A percentile compares a stretch with the other conserved stretches of the same genome.
phyloP scores from a whole-genome alignment of 2,113 vertebrate genomes.

The Atherinomorus stipes region DNA sequence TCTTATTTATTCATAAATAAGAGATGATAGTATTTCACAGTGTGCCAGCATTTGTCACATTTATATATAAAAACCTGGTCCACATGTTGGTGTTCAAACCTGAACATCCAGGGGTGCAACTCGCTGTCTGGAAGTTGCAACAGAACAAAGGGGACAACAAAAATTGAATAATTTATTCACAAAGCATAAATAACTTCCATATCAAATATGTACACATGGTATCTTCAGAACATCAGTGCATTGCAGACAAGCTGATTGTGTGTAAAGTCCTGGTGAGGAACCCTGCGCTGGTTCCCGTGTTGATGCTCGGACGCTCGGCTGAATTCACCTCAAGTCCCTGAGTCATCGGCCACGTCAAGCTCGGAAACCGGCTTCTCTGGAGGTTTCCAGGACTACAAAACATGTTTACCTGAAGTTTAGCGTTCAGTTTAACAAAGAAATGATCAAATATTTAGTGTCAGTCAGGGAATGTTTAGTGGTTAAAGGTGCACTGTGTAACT shows the following conservation, averaged over 20 bases:
- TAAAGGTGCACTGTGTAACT: too few species aligned
- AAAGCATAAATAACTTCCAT: slow-evolving; percentile 67
- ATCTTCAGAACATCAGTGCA: slow-evolving; percentile 73
- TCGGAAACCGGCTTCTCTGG: slow-evolving; percentile 11
- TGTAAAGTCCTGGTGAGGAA: slow-evolving; percentile 21
- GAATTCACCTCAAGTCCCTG: slow-evolving; percentile 35
- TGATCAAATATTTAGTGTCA: not conserved
- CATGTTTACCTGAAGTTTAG: slow-evolving; percentile 13
- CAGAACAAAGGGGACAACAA: slow-evolving; percentile 44
- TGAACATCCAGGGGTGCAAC: slow-evolving; percentile 59
- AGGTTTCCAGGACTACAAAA: not conserved
- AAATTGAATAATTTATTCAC: slow-evolving; percentile 70
- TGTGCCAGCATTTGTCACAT: slow-evolving; percentile 25
- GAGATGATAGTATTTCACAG: slow-evolving; percentile 40
- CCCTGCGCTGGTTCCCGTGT: not conserved
- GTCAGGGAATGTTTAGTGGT: not conserved
- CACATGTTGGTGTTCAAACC: slow-evolving; percentile 51
- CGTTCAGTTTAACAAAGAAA: slow-evolving; percentile 4
- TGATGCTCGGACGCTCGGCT: not conserved
- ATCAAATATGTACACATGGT: slow-evolving; percentile 73
- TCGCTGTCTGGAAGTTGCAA: slow-evolving; percentile 47
- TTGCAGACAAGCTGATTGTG: slow-evolving; percentile 43
- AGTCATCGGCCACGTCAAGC: slow-evolving; percentile 42
- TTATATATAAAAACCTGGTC: slow-evolving; percentile 42
- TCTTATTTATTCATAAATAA: slow-evolving; percentile 28